These are phyloP conservation scores for Hybognathus amarus DNA, from an alignment of 2,797 vertebrate species.

Conservation along the genomic window DNA sequence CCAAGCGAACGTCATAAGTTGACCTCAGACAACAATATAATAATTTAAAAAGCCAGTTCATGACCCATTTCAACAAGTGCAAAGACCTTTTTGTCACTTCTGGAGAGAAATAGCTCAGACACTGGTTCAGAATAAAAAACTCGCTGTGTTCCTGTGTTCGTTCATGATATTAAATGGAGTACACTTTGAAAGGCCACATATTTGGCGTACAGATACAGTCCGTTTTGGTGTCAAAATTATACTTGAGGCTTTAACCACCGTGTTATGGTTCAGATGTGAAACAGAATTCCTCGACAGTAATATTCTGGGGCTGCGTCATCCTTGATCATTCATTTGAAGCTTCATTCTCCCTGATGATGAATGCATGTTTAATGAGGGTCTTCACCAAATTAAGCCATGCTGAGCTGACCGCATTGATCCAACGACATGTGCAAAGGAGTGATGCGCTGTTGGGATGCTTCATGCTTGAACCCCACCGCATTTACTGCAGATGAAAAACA, in stretches of 20 bases:
- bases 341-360: constrained; percentile 10
- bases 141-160: background rate
- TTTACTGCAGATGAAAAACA: background rate
- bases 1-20: too few species aligned
- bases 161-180: background rate
- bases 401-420: background rate
- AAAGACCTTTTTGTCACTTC: background rate
- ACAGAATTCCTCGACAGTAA: too few species aligned
- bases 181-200: background rate
- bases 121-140: background rate
- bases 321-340: background rate
- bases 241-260: background rate
- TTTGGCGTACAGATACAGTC: background rate
- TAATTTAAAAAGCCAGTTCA: too few species aligned
- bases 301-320: background rate
- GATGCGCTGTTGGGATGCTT: background rate
- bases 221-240: background rate
- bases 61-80: background rate
- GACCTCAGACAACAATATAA: too few species aligned
- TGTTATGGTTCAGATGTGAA: background rate
- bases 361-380: constrained; percentile 17
- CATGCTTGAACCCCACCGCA: background rate
- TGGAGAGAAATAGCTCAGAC: background rate
- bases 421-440: background rate
- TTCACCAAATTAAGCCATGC: background rate